These are phyloP conservation scores for Siniperca chuatsi DNA, from an alignment of 2,113 vertebrate species.

Conservation along the genomic window DNA sequence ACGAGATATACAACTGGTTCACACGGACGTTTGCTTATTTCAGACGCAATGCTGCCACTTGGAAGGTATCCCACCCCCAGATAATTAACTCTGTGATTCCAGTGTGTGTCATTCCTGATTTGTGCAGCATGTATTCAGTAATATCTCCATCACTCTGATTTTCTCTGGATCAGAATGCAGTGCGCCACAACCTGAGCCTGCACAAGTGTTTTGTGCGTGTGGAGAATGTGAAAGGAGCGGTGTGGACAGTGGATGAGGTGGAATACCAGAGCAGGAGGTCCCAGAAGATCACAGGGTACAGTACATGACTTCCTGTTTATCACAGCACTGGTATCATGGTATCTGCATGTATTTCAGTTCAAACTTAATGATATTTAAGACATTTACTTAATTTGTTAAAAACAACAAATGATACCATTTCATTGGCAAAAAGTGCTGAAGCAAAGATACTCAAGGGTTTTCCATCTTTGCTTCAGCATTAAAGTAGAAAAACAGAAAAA, in stretches of 20 bases:
- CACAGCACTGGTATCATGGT: background rate
- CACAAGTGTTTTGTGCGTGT: constrained; percentile 99
- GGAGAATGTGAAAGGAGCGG: constrained; percentile 97
- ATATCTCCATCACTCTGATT: constrained; percentile 30
- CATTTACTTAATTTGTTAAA: background rate
- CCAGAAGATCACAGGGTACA: constrained; percentile 95
- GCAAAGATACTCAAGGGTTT: background rate
- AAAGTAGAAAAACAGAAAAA: background rate
- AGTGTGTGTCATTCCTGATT: constrained; percentile 35
- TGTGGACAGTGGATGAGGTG: constrained; percentile 97
- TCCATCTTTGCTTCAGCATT: background rate
- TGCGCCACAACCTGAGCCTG: constrained; percentile 98
- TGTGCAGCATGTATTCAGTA: constrained; percentile 17
- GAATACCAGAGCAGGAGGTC: constrained; percentile 97
- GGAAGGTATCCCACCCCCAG: constrained; percentile 89
- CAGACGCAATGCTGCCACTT: constrained; percentile 96
- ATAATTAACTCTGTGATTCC: constrained; percentile 43
- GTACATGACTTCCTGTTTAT: constrained; percentile 14
- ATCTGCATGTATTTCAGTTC: background rate
- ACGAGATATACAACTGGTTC: constrained; percentile 99
- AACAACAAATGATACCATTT: background rate
- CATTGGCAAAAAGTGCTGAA: background rate
- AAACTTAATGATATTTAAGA: background rate
- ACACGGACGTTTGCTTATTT: constrained; percentile 97
- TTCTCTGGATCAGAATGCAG: constrained; percentile 89